Base-by-base conservation (phyloP, 2,113 vertebrate species). In the Poeciliopsis turrubarensis region DNA sequence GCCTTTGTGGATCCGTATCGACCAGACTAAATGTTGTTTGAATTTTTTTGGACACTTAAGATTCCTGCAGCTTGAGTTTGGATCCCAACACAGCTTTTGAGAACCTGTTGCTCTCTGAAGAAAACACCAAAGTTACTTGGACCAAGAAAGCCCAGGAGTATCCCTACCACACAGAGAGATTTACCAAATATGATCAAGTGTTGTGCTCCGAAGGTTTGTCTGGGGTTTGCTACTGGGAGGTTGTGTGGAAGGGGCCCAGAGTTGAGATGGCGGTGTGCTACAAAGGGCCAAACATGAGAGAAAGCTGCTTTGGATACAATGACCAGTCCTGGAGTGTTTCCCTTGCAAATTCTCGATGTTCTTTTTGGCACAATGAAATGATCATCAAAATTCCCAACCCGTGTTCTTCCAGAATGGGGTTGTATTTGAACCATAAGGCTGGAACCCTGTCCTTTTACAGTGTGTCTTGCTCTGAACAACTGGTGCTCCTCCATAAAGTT, bases 271-370 rank as follows among this genome's bases (percentile, higher is more conserved):
- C 96, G 0, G 79, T 96, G 7, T 91, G 95, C 25, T 96, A 96
- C 73, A 79, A 37, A 0, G 79, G 77, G 30, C 47, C 67, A 79
- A 89, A 70, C 78, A 57, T 3, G 79, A 90, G 89, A 19, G 92
- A 90, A 0, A 94, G 93, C 79, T 94, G 87, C 79, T 95, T 96
- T 0, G 95, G 96, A 13, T 88, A 92, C 8, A 91, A 93, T 0
- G 41, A 88, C 3, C 61, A 81, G 57, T 97, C 96, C 1, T 97
- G 96, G 96, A 95, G 96, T 31, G 84, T 92, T 70, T 81, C 73
- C 26, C 81, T 88, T 51, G 78, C 82, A 60, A 68, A 19, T 2
- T 71, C 61, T 92, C 41, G 89, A 4, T 92, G 91, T 37, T 80
- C 90, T 65, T 96, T 95, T 83, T 94, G 95, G 94, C 96, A 97